Evolutionary conservation across 2,113 vertebrate genomes (phyloP).

Genomic region (Stercorarius parasiticus): DNA sequence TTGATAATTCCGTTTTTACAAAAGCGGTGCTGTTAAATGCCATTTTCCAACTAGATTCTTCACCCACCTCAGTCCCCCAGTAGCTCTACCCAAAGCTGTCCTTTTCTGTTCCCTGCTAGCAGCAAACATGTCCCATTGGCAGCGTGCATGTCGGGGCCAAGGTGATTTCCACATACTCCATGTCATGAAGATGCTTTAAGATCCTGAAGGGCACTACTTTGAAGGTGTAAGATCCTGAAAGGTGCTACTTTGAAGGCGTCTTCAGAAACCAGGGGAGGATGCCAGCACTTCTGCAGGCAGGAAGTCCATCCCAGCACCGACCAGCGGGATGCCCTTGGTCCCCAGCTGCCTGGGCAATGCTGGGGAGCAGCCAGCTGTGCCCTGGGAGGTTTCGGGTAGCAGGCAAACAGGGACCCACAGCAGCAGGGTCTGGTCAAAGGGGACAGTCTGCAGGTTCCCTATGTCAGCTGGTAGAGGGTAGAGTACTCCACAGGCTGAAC

Average conservation of each 20-base stretch:
- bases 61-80: background rate
- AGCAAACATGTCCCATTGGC: background rate
- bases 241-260: background rate
- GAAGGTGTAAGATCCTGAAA: too few species aligned
- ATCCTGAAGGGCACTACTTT: background rate
- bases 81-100: background rate
- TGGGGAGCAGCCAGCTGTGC: rapidly evolving
- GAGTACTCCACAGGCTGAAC: background rate
- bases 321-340: background rate
- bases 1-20: background rate
- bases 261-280: background rate
- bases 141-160: background rate
- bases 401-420: background rate
- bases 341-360: background rate
- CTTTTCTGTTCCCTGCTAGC: background rate
- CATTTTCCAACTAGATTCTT: background rate
- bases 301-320: background rate
- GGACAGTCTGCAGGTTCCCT: background rate
- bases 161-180: background rate
- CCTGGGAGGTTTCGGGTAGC: background rate
- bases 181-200: background rate
- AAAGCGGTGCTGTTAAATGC: background rate
- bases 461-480: background rate
- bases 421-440: background rate
- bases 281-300: background rate